Evolutionary conservation across 2,113 vertebrate genomes (phyloP), one percentile per base, ranked within the genome.

Genomic region (Tyrannus savana): DNA sequence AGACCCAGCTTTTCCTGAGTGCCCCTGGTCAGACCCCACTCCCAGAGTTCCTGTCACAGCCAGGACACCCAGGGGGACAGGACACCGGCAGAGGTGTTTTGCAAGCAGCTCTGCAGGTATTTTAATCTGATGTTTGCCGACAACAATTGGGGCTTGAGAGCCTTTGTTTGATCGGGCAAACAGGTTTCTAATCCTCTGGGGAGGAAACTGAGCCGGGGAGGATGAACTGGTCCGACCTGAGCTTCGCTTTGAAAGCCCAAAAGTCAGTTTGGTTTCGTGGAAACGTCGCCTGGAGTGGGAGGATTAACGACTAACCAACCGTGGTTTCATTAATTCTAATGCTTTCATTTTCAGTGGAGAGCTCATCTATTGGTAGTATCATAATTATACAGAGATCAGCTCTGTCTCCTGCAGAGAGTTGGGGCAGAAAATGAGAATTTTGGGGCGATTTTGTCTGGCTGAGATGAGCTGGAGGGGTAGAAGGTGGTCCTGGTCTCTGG

Each of bases 1-100:
- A 53, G 17, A 1, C 3, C 30, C 5, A 22, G 49, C 35, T 64
- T 46, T 33, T 49, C 52, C 9, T 4, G 6, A 30, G 44, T 3
- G 10, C 13, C 6, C 13, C 3, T 2, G 0, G 0, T 7, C 39
- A 18, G 27, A 66, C 12, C 16, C 35, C 17, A 1, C 27, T 63
- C 28, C 2, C n/a, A 1, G 5, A 0, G 0, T 15, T 35, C 5
- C 67, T 31, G 39, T 10, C 16, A 0, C 10, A 2, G 77, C n/a
- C 35, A 15, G n/a, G 41, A 9, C 21, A 0, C 0, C 0, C 6
- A 8, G 22, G 42, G 23, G 18, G n/a, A 12, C 52, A 19, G 12
- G 66, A 78, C 67, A 53, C 47, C 55, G 12, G 33, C 24, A 4
- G 24, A 50, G 52, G 1, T 12, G 66, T 78, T 82, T 74, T 11